Percentiles rank a stretch among this genome's conserved stretches.
These are phyloP conservation scores for Seira musarum DNA, from an alignment of 2,888 invertebrate species.

Conservation along the genomic window DNA sequence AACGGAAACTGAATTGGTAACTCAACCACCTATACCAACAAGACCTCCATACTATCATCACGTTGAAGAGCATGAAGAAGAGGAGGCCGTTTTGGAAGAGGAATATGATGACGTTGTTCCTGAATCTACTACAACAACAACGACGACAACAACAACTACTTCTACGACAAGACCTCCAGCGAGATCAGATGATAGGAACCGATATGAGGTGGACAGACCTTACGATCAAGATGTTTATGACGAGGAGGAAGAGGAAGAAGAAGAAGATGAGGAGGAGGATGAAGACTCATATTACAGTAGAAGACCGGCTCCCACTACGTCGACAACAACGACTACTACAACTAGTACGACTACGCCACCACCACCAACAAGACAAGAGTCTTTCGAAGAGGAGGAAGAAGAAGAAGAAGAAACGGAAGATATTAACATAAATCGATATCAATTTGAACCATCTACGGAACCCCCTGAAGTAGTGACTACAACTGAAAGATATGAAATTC, in stretches of 20 bases:
- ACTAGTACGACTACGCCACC: slow-evolving; percentile 12
- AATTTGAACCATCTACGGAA: slow-evolving; percentile 18
- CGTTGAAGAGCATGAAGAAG: slow-evolving; percentile 50
- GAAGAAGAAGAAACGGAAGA: slow-evolving; percentile 41
- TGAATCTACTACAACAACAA: slow-evolving; percentile 37
- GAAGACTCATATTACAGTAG: slow-evolving; percentile 28
- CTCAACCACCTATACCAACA: slow-evolving; percentile 16
- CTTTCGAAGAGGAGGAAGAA: slow-evolving; percentile 28
- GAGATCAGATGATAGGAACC: slow-evolving; percentile 2
- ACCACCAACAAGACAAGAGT: slow-evolving; percentile 9
- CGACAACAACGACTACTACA: slow-evolving; percentile 20
- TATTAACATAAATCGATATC: slow-evolving; percentile 7
- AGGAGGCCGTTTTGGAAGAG: slow-evolving; percentile 39
- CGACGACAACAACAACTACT: slow-evolving; percentile 34
- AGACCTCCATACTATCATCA: slow-evolving; percentile 3
- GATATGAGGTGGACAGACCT: slow-evolving; percentile 39
- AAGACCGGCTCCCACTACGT: neutral
- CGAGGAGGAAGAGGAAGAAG: slow-evolving; percentile 47
- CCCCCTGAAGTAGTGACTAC: slow-evolving; percentile 20
- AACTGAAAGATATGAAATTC: slow-evolving; percentile 13
- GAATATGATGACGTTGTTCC: slow-evolving; percentile 1
- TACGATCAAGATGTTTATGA: slow-evolving; percentile 53
- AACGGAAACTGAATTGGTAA: slow-evolving; percentile 35
- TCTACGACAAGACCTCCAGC: slow-evolving; percentile 13
- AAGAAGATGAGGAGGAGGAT: too few species aligned